phyloP scores from a whole-genome alignment of 1,140 invertebrate genomes.

The Danaus plexippus region DNA sequence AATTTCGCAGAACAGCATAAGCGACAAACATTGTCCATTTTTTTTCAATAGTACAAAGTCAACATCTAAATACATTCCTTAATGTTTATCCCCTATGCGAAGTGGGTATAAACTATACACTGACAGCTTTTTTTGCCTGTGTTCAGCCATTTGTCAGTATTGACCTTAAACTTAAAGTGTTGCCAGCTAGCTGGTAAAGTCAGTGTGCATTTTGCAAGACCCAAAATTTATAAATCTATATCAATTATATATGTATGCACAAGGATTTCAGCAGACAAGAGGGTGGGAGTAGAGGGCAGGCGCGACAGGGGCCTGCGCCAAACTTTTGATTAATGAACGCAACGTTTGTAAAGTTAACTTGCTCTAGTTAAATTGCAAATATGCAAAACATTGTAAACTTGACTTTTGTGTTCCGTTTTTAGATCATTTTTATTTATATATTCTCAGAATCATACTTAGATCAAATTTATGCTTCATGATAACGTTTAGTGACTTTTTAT shows the following conservation, averaged over 20 bases:
- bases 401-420: conserved; percentile 27
- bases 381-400: conserved; percentile 65
- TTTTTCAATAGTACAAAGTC: conserved; percentile 26
- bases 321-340: conserved; percentile 71
- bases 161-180: conserved; percentile 36
- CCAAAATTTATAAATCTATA: conserved; percentile 29
- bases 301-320: conserved; percentile 59
- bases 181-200: conserved; percentile 5
- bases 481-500: too few species aligned
- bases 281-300: conserved; percentile 56
- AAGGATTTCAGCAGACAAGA: conserved; percentile 28
- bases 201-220: conserved; percentile 42
- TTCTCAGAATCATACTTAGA: background rate
- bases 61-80: conserved; percentile 17
- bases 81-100: conserved; percentile 48
- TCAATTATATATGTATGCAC: conserved; percentile 19
- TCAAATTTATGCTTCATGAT: too few species aligned
- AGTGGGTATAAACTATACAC: conserved; percentile 17
- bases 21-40: conserved; percentile 62
- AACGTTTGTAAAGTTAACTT: conserved; percentile 67
- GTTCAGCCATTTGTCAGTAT: conserved; percentile 61
- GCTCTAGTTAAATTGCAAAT: conserved; percentile 59
- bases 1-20: conserved; percentile 59
- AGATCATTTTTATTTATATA: conserved; percentile 12
- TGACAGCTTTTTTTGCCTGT: conserved; percentile 30